phyloP scores from a whole-genome alignment of 2,113 vertebrate genomes.

The Colossoma macropomum region DNA sequence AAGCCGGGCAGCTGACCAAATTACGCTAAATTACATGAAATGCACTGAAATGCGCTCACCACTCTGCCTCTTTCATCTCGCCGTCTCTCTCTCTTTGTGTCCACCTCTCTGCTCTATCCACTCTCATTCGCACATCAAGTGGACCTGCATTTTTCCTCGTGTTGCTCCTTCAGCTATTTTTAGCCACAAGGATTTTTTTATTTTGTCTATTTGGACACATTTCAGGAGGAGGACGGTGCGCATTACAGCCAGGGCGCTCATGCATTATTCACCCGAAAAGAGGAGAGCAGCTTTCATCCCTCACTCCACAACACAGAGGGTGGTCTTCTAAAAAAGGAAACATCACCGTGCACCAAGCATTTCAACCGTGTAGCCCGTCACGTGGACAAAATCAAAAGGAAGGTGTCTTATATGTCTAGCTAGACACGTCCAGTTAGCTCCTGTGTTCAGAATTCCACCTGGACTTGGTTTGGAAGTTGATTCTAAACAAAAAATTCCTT shows the following conservation, averaged over 20 bases:
- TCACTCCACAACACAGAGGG: not conserved
- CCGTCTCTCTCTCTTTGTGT: not conserved
- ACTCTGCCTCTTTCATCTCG: not conserved
- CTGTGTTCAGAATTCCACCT: not conserved
- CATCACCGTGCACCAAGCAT: not conserved
- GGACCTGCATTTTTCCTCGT: slow-evolving; percentile 13
- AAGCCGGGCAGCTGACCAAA: not conserved
- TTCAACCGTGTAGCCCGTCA: not conserved
- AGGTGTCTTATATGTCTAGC: not conserved
- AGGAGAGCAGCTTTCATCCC: slow-evolving; percentile 11
- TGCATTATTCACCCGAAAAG: slow-evolving; percentile 36
- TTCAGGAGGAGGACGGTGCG: slow-evolving; percentile 10
- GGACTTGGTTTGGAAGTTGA: no score
- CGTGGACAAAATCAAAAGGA: not conserved
- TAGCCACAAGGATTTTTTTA: slow-evolving; percentile 9
- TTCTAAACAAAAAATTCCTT: no score
- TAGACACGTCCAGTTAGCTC: not conserved
- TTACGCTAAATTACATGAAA: not conserved
- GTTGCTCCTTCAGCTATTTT: slow-evolving; percentile 9
- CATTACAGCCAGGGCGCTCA: slow-evolving; percentile 14
- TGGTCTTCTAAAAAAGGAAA: slow-evolving; percentile 7
- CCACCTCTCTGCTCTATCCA: not conserved
- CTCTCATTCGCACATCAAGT: not conserved
- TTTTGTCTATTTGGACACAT: not conserved
- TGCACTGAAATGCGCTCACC: not conserved